These are phyloP conservation scores for Helarctos malayanus DNA, from an alignment of 2,797 vertebrate species.

Conservation along the genomic window DNA sequence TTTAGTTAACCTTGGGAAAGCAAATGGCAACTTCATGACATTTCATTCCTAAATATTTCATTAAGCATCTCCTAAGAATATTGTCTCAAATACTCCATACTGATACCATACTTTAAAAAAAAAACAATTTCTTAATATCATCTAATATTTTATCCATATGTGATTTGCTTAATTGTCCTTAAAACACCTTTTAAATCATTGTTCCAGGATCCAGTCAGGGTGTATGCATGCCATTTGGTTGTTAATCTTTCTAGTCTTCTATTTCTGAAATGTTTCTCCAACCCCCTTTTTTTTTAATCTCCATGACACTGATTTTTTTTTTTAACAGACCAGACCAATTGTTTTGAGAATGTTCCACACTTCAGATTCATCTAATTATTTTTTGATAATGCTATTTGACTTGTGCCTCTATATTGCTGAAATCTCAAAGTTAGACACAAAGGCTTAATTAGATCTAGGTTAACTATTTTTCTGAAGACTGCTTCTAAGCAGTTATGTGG, in stretches of 20 bases:
- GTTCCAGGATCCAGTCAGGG: neutral
- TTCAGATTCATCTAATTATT: neutral
- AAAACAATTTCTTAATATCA: neutral
- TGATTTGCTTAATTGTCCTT: neutral
- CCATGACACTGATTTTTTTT: neutral
- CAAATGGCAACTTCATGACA: neutral
- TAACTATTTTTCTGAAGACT: neutral
- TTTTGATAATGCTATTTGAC: neutral
- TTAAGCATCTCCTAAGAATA: neutral
- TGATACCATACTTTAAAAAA: neutral
- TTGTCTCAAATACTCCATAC: neutral
- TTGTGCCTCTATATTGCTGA: neutral
- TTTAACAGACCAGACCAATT: neutral
- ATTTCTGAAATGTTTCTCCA: neutral
- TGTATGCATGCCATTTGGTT: neutral
- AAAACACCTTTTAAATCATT: conserved; percentile 15
- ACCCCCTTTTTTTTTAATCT: neutral
- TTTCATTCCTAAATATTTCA: conserved; percentile 19
- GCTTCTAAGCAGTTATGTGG: rapidly evolving
- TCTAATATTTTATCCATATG: neutral
- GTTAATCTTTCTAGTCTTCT: neutral
- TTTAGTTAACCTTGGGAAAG: neutral
- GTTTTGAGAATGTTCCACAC: neutral
- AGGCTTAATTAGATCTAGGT: neutral
- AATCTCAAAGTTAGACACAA: neutral